Evolutionary conservation across 1,140 invertebrate genomes (phyloP).

Genomic region (Philopotamus ludificatus): DNA sequence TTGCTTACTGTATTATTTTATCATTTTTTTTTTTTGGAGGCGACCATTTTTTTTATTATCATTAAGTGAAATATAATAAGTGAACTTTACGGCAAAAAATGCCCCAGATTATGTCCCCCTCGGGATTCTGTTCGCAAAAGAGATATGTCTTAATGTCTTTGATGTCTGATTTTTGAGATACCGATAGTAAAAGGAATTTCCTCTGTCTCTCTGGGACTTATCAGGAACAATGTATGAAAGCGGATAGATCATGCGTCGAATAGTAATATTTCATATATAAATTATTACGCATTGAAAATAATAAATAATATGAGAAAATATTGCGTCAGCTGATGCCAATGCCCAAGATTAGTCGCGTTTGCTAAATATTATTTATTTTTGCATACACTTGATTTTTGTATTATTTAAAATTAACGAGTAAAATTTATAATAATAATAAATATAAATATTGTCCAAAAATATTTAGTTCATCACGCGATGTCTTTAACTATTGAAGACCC

Average conservation of each 20-base stretch:
- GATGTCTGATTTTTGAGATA: background rate
- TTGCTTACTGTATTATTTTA: background rate
- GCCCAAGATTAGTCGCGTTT: too few relatives aligned
- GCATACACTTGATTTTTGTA: too few relatives aligned
- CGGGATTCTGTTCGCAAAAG: background rate
- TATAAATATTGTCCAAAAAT: too few relatives aligned
- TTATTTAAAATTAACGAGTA: too few relatives aligned
- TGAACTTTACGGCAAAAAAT: background rate
- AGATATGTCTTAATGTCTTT: background rate
- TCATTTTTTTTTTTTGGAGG: background rate
- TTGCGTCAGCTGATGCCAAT: too few relatives aligned
- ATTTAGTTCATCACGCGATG: too few relatives aligned
- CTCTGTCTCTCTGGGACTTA: conserved; percentile 14
- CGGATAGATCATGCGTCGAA: background rate
- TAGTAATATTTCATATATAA: conserved; percentile 1
- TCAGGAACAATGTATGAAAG: conserved; percentile 13
- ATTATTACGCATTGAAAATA: too few relatives aligned
- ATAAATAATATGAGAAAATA: too few relatives aligned
- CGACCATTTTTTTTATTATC: background rate
- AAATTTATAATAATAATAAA: too few relatives aligned
- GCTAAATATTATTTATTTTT: too few relatives aligned
- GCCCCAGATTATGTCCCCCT: background rate
- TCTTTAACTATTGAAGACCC: too few relatives aligned
- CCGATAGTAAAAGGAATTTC: background rate
- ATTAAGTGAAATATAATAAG: background rate